Evolutionary conservation across 2,797 vertebrate species (phyloP).

Genomic region (Sebastolobus alascanus): DNA sequence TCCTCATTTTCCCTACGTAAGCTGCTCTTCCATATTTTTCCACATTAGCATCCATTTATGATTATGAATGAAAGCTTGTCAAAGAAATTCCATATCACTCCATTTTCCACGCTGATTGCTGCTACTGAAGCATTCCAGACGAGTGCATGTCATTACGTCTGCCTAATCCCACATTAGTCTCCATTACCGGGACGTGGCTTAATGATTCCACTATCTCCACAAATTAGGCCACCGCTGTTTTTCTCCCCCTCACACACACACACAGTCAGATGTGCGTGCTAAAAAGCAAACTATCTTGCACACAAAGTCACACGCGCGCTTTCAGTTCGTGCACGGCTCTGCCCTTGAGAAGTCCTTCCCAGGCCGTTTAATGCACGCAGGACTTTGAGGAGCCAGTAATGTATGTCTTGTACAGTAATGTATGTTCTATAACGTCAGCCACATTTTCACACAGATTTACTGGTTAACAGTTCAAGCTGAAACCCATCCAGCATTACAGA

Average conservation of each 20-base stretch:
- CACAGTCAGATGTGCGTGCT: not conserved
- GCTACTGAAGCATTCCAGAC: slow-evolving; percentile 66
- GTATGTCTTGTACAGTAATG: slow-evolving; percentile 17
- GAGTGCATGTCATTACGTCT: slow-evolving; percentile 57
- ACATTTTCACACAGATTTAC: slow-evolving; percentile 69
- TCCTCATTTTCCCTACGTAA: slow-evolving; percentile 45
- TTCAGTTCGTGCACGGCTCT: slow-evolving; percentile 21
- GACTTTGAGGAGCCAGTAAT: slow-evolving; percentile 39
- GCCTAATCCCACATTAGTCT: slow-evolving; percentile 75
- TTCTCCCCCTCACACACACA: not conserved
- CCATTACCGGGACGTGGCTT: slow-evolving; percentile 62
- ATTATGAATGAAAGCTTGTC: slow-evolving; percentile 72
- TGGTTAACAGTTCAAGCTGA: slow-evolving; percentile 59
- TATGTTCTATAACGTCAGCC: slow-evolving; percentile 44
- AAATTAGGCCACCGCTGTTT: slow-evolving; percentile 43
- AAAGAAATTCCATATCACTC: slow-evolving; percentile 73
- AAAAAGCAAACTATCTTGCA: not conserved
- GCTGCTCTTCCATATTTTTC: slow-evolving; percentile 56
- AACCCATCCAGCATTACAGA: slow-evolving; percentile 60
- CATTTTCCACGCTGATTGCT: slow-evolving; percentile 71
- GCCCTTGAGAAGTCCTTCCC: slow-evolving; percentile 18
- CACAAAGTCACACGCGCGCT: not conserved
- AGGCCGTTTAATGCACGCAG: slow-evolving; percentile 35
- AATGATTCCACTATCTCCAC: slow-evolving; percentile 68
- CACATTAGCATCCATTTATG: slow-evolving; percentile 57